Evolutionary conservation across 2,113 vertebrate genomes (phyloP).

Genomic region (Pygoscelis antarcticus): DNA sequence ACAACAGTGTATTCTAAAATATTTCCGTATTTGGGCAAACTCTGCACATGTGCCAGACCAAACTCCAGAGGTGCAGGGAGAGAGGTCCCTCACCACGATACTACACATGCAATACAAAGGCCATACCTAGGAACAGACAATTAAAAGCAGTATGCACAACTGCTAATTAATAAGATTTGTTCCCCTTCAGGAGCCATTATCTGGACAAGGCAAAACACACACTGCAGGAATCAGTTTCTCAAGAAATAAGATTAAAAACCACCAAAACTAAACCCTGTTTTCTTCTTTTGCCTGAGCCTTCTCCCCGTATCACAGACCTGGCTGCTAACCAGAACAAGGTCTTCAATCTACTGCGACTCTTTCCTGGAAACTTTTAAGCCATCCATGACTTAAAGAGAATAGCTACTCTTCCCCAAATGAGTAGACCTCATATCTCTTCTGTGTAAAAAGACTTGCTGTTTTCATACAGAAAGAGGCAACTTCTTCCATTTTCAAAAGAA

Average conservation of each 20-base stretch:
- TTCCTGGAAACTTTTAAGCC: constrained; percentile 17
- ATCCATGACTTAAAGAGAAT: not conserved
- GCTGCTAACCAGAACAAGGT: not conserved
- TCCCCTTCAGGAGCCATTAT: not conserved
- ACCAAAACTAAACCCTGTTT: not conserved
- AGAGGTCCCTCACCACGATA: not conserved
- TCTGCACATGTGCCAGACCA: not conserved
- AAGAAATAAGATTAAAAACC: not conserved
- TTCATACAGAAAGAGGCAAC: not conserved
- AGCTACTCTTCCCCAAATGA: not conserved
- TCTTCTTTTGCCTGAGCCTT: not conserved
- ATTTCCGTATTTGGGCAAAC: not conserved
- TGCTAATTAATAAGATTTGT: not conserved
- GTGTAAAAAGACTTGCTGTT: not conserved
- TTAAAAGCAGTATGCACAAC: not conserved
- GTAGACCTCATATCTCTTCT: not conserved
- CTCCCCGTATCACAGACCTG: not conserved
- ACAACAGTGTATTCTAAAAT: not conserved
- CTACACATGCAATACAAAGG: not conserved
- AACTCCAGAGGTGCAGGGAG: not conserved
- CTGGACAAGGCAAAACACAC: not conserved
- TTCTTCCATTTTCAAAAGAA: constrained; percentile 33
- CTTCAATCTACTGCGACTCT: not conserved
- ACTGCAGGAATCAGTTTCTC: not conserved
- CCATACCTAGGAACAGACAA: not conserved